Conservation (phyloP, 2,888 invertebrate species). For the Arrhopalites spinosus region DNA sequence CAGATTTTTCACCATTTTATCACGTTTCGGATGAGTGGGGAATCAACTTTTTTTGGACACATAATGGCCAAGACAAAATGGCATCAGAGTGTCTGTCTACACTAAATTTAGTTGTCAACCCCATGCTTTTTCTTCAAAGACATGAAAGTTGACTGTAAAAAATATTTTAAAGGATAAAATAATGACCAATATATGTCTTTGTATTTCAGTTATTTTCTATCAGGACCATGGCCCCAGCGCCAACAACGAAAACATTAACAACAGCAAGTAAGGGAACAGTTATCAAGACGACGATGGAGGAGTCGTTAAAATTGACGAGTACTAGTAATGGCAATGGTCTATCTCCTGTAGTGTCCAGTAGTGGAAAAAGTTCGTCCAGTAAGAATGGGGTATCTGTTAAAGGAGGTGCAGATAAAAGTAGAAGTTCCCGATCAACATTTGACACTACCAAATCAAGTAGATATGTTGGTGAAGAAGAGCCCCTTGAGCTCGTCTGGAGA, state of each 20-base stretch:
- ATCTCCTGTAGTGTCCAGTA: conserved; percentile 28
- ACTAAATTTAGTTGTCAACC: too few relatives aligned
- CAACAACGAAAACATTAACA: conserved; percentile 52
- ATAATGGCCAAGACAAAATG: too few relatives aligned
- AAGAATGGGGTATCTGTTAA: not conserved
- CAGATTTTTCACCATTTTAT: too few relatives aligned
- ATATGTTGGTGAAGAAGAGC: conserved; percentile 25
- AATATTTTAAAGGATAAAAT: too few relatives aligned
- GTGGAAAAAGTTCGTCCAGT: conserved; percentile 30
- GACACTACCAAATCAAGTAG: conserved; percentile 3
- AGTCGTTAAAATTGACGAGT: conserved; percentile 35
- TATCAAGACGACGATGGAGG: conserved; percentile 40
- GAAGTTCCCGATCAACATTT: not conserved
- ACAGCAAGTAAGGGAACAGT: conserved; percentile 44
- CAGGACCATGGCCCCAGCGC: conserved; percentile 51
- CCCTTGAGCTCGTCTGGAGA: conserved; percentile 73
- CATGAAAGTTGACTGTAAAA: too few relatives aligned
- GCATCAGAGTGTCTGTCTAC: too few relatives aligned
- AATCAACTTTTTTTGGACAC: too few relatives aligned
- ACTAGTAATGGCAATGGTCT: conserved; percentile 22
- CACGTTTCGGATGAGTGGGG: too few relatives aligned
- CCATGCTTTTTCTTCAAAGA: too few relatives aligned
- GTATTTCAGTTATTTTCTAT: too few relatives aligned
- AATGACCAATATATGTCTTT: too few relatives aligned
- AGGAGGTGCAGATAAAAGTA: not conserved